Evolutionary conservation across 2,113 vertebrate species (phyloP), one percentile per base, ranked within the genome.

Genomic region (Cyrtonyx montezumae): DNA sequence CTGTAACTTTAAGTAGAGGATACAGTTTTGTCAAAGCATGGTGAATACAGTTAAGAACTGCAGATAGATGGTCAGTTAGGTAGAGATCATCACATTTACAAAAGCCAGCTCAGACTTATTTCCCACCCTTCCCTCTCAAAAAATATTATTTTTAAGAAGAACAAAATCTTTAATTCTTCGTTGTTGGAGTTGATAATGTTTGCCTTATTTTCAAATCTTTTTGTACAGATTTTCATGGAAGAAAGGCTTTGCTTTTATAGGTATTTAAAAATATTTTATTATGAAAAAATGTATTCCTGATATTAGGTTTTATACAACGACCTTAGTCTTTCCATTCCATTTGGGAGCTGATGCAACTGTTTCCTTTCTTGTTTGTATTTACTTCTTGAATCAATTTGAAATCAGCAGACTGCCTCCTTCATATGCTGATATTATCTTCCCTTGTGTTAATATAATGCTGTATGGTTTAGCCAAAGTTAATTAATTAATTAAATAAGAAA

Each of bases 111-210:
- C 21, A 48, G 20, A 48, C 9, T 8, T 70, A 4, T 53, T 70
- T 11, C 69, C 9, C 13, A 2, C 14, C 5, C 1, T 43, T 25
- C 0, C 1, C 4, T 5, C 6, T 28, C 26, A 67, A 20, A 53
- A 56, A 49, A 43, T 55, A 37, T 7, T 43, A 11, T 5, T 46
- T 86, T 37, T 70, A 9, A 42, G 36, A 75, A 71, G 40, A 56
- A 32, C 7, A 30, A 26, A 6, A 21, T 68, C 21, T 67, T 79
- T 61, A 4, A 53, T 45, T 46, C 13, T 30, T 36, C 16, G 28
- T 7, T 63, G 15, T 68, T 83, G 48, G 13, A 74, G 7, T 20
- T 1, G 4, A 30, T 45, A 81, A 69, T 67, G 5, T 17, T 63
- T 58, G 3, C 6, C 9, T 74, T 69, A 40, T 40, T 40, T 40